Evolutionary conservation across 2,888 invertebrate species (phyloP), one percentile per base, ranked within the genome.

Genomic region (Chydorus sphaericus): DNA sequence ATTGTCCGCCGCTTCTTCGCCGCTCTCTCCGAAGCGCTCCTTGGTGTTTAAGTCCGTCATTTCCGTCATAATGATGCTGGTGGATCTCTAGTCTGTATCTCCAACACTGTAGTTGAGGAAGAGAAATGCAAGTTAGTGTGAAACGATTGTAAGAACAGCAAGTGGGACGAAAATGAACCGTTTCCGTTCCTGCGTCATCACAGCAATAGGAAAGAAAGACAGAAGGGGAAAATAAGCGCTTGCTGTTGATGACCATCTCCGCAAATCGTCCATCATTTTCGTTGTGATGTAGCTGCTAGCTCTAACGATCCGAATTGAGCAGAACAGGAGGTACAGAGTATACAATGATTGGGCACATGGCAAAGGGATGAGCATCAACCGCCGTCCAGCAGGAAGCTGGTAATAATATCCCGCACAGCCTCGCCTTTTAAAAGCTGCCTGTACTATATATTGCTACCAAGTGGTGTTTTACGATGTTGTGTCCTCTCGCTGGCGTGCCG

Each of bases 381-480:
- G 33, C 33, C 33, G 14, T 33, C 33, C 23, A n/a, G 44, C 44
- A 44, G 44, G 44, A 44, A 44, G 44, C 28, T 44, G 44, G 44
- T 44, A 44, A 44, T 44, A n/a, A n/a, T n/a, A n/a, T n/a, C n/a
- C n/a, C n/a, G n/a, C 44, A 44, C 44, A 10, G 44, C 23, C 44
- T 44, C 44, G 14, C 44, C 28, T 20, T 10, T 20, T 20, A 14
- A 23, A n/a, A 44, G 26, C 26, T 14, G 33, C 33, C 33, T 10
- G 14, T 14, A 44, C 16, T 44, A 14, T 44, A 20, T 44, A 18
- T 44, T 8, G 20, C 20, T 44, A 20, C 20, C 23, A 38, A 44
- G 44, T 44, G 44, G 28, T 44, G 44, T 44, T 44, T 44, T 44
- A 44, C 44, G 44, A 44, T 44, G 44, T 44, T 26, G 23, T 44